Evolutionary conservation across 1,140 invertebrate genomes (phyloP).

Genomic region (Bathynomus jamesi): DNA sequence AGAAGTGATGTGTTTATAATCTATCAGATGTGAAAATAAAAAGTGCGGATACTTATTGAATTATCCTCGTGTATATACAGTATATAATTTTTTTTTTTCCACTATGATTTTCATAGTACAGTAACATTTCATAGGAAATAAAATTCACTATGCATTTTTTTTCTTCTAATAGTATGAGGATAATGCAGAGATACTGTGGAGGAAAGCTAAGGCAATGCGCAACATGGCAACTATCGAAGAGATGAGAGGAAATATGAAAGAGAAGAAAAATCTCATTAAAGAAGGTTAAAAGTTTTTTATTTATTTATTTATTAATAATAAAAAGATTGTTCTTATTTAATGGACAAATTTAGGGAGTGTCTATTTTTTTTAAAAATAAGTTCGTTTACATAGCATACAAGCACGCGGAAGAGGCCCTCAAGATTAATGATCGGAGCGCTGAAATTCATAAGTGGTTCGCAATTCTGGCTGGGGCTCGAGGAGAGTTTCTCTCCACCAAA

Average conservation of each 20-base stretch:
- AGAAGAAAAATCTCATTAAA: conserved; percentile 50
- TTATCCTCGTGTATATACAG: too few species aligned
- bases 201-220: conserved; percentile 58
- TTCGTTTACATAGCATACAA: conserved; percentile 49
- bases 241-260: conserved; percentile 45
- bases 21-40: too few species aligned
- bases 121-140: background rate
- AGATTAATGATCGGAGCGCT: conserved; percentile 48
- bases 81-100: too few species aligned
- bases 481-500: conserved; percentile 53
- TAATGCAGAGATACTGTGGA: conserved; percentile 54
- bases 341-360: too few species aligned
- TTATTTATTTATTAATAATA: background rate
- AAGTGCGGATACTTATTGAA: too few species aligned
- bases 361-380: too few species aligned
- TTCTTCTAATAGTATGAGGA: background rate
- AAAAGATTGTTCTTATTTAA: background rate
- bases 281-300: conserved; percentile 42
- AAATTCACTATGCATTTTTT: background rate
- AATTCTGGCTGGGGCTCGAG: conserved; percentile 57
- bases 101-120: background rate
- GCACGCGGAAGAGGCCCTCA: conserved; percentile 53
- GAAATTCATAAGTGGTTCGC: conserved; percentile 72
- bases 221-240: conserved; percentile 47
- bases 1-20: too few species aligned